Percentiles rank a stretch among this genome's conserved stretches.
phyloP scores from a whole-genome alignment of 2,113 vertebrate species.

The Carollia perspicillata region DNA sequence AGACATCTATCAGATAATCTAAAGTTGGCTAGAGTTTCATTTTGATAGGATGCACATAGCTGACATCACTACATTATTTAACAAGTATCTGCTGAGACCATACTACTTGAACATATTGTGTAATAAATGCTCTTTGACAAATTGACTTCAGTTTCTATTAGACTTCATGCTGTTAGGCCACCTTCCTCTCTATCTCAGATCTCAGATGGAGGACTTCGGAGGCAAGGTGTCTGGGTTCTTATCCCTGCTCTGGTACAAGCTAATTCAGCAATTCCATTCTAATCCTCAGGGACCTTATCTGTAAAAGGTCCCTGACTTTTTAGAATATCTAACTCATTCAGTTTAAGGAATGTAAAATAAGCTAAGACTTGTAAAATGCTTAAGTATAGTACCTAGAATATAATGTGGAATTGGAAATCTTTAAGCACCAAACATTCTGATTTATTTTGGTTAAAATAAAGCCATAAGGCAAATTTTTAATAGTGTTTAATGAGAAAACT shows the following conservation, averaged over 20 bases:
- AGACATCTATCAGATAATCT: neutral
- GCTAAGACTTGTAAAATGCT: neutral
- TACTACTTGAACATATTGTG: neutral
- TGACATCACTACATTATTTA: neutral
- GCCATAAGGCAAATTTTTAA: neutral
- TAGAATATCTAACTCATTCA: neutral
- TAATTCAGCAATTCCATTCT: neutral
- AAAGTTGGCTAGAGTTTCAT: neutral
- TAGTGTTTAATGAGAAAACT: neutral
- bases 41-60: neutral
- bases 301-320: no score
- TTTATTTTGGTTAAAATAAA: conserved; percentile 15
- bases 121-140: neutral
- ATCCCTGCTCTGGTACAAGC: neutral
- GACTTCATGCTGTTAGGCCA: neutral
- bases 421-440: neutral
- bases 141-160: neutral
- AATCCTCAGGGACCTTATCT: neutral
- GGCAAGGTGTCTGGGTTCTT: neutral
- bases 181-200: neutral
- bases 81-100: neutral
- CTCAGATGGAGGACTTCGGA: neutral
- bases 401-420: neutral
- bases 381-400: neutral
- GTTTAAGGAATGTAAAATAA: neutral